Conservation (phyloP, 2,888 invertebrate species). For the Calliphora vomitoria region DNA sequence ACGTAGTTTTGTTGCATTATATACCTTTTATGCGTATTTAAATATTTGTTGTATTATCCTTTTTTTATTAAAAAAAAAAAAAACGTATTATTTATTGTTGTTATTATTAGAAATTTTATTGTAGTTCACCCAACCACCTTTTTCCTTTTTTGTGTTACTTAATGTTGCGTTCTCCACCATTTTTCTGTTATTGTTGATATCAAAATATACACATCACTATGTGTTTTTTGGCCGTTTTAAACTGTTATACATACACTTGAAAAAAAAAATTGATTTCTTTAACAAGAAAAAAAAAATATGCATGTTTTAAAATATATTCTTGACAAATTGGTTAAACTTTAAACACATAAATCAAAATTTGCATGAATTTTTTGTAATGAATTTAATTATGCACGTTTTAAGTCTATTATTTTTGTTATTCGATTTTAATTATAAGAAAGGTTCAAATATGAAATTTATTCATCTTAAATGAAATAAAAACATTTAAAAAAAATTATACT, state of each 20-base stretch:
- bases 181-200: slow-evolving; percentile 40
- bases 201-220: slow-evolving; percentile 45
- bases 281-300: slow-evolving; percentile 35
- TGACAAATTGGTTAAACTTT: neutral
- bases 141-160: slow-evolving; percentile 33
- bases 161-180: slow-evolving; percentile 55
- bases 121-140: slow-evolving; percentile 20
- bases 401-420: neutral
- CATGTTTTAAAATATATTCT: slow-evolving; percentile 36
- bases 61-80: neutral
- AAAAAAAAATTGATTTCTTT: slow-evolving; percentile 6
- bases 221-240: slow-evolving; percentile 29
- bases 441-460: slow-evolving; percentile 14
- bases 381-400: slow-evolving; percentile 39
- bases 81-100: slow-evolving; percentile 14
- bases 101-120: slow-evolving; percentile 8
- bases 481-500: too few relatives aligned
- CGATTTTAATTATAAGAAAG: slow-evolving; percentile 30
- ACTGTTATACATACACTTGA: slow-evolving; percentile 21
- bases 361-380: slow-evolving; percentile 48
- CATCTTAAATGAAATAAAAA: too few relatives aligned
- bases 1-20: slow-evolving; percentile 66
- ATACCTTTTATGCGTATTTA: slow-evolving; percentile 16
- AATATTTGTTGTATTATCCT: slow-evolving; percentile 45
- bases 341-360: slow-evolving; percentile 56